These are phyloP conservation scores for Volucella zonaria DNA, from an alignment of 2,888 invertebrate genomes.

Conservation along the genomic window DNA sequence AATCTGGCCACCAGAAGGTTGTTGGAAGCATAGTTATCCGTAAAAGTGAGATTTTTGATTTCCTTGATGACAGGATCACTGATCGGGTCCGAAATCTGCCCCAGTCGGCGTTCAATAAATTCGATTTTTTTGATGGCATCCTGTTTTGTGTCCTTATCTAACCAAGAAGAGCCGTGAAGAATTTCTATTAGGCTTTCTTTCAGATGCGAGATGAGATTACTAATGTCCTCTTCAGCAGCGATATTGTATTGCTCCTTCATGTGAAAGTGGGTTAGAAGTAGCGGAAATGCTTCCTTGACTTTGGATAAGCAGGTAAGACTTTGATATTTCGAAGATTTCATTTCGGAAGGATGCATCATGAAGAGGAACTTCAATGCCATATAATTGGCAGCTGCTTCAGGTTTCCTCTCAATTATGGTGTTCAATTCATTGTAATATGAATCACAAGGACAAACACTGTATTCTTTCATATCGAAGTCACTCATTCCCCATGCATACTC, in stretches of 20 bases:
- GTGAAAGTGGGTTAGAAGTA: conserved; percentile 48
- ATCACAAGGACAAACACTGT: conserved; percentile 74
- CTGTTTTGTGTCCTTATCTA: conserved; percentile 77
- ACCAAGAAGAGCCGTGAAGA: conserved; percentile 78
- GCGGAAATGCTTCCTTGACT: conserved; percentile 40
- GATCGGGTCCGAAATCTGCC: conserved; percentile 75
- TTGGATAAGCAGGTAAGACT: conserved; percentile 41
- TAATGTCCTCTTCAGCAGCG: conserved; percentile 75
- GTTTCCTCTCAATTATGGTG: conserved; percentile 75
- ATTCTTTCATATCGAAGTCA: conserved; percentile 48
- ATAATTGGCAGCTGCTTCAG: conserved; percentile 80
- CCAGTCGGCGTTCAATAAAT: conserved; percentile 75
- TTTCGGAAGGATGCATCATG: conserved; percentile 76
- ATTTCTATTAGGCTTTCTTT: conserved; percentile 75
- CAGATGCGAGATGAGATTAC: conserved; percentile 77
- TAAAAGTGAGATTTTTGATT: conserved; percentile 75
- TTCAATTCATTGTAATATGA: conserved; percentile 77
- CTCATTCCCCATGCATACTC: conserved; percentile 78
- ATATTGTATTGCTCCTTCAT: conserved; percentile 77
- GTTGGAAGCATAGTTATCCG: conserved; percentile 76
- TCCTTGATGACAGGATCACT: conserved; percentile 76
- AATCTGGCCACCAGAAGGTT: conserved; percentile 77
- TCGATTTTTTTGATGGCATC: conserved; percentile 79
- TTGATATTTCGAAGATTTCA: conserved; percentile 76
- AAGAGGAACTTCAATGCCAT: conserved; percentile 79